Evolutionary conservation across 2,888 invertebrate species (phyloP).

Genomic region (Philhelius pedissequus): DNA sequence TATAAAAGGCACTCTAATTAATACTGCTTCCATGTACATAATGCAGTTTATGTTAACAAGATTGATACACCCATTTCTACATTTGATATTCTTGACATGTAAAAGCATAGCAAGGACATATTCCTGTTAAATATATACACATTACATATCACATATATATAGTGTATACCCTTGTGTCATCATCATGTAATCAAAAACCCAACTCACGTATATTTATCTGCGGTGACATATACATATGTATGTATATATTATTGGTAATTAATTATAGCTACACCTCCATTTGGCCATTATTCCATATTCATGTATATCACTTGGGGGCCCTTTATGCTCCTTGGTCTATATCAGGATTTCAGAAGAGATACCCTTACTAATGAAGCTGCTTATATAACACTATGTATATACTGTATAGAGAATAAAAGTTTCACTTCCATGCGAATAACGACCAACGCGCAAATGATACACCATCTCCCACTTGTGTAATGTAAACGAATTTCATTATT

Average conservation of each 20-base stretch:
- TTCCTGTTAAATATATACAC: not conserved
- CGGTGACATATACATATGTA: constrained; percentile 25
- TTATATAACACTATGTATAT: not conserved
- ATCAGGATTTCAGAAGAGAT: not conserved
- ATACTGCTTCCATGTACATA: not conserved
- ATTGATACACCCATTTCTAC: not conserved
- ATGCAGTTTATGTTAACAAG: not conserved
- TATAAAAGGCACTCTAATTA: not conserved
- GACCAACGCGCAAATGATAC: not conserved
- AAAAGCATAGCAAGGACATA: not conserved
- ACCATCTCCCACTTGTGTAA: constrained; percentile 21
- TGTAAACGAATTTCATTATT: constrained; percentile 51
- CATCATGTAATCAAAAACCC: not conserved
- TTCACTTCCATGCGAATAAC: constrained; percentile 22
- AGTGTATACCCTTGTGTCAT: not conserved
- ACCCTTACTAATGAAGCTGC: constrained; percentile 34
- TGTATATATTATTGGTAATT: constrained; percentile 51
- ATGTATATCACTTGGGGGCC: not conserved
- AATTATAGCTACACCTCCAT: constrained; percentile 41
- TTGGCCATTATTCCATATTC: constrained; percentile 5
- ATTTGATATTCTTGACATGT: constrained; percentile 2
- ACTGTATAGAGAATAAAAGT: not conserved
- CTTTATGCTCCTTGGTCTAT: not conserved
- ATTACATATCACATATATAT: not conserved
- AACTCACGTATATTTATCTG: not conserved